These are phyloP conservation scores for Eupithecia subfuscata DNA, from an alignment of 2,888 invertebrate species.

Conservation along the genomic window DNA sequence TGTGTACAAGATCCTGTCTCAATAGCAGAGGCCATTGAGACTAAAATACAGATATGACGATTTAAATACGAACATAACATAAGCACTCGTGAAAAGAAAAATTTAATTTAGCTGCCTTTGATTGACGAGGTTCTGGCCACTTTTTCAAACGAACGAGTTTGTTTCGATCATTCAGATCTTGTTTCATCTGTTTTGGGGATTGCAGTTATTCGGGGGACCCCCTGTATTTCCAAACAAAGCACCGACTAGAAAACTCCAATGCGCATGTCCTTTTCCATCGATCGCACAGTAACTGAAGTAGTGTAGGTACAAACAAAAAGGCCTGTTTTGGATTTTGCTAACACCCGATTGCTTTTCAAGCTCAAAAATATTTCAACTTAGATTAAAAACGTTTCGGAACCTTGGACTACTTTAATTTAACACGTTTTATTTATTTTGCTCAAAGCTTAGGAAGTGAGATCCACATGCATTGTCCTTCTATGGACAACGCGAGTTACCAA, in stretches of 20 bases:
- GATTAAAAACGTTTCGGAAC: background rate
- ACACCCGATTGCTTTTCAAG: background rate
- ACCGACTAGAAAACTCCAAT: background rate
- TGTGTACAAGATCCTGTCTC: no score
- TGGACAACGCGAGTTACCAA: background rate
- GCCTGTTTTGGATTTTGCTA: background rate
- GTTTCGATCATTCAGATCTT: background rate
- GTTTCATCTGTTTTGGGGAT: background rate
- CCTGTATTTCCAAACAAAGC: background rate
- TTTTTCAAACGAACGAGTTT: background rate
- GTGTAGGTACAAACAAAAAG: background rate
- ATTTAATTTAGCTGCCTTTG: no score
- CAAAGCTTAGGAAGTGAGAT: background rate
- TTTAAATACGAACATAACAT: no score
- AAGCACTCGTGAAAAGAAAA: no score
- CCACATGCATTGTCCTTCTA: background rate
- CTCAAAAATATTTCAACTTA: background rate
- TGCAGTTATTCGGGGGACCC: background rate
- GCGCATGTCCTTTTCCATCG: conserved; percentile 8
- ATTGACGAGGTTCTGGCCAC: background rate
- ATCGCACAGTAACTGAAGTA: background rate
- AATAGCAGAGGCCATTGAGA: no score
- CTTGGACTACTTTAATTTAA: background rate
- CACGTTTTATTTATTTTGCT: background rate
- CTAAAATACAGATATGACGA: no score